Conservation (phyloP, 2,113 vertebrate species). For the Gymnocephalus cernua region DNA sequence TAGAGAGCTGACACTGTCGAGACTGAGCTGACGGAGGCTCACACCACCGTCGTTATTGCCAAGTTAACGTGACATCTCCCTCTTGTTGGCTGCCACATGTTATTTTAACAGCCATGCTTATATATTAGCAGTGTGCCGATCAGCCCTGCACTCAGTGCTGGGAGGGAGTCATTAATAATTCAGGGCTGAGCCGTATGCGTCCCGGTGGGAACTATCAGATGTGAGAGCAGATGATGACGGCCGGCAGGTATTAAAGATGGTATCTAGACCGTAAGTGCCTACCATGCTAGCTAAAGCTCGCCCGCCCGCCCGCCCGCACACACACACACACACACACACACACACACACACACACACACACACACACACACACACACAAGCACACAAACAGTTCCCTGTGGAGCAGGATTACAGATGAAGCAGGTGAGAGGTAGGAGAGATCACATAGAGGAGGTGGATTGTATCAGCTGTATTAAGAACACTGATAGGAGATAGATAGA, state of each 20-base stretch:
- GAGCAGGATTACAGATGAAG: slow-evolving; percentile 45
- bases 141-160: slow-evolving; percentile 7
- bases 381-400: slow-evolving; percentile 13
- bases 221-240: slow-evolving; percentile 63
- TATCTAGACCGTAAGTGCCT: slow-evolving; percentile 52
- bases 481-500: slow-evolving; percentile 54
- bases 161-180: slow-evolving; percentile 73
- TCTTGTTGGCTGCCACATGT: slow-evolving; percentile 64
- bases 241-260: slow-evolving; percentile 73
- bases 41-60: slow-evolving; percentile 28
- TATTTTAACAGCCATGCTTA: slow-evolving; percentile 70
- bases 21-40: neutral
- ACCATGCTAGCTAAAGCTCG: slow-evolving; percentile 13
- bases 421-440: slow-evolving; percentile 39
- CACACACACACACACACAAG: neutral
- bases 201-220: slow-evolving; percentile 71
- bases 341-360: neutral
- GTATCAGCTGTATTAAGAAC: slow-evolving; percentile 53
- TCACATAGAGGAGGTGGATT: slow-evolving; percentile 54
- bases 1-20: slow-evolving; percentile 19
- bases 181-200: slow-evolving; percentile 32
- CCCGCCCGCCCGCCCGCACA: neutral
- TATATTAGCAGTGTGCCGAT: slow-evolving; percentile 58
- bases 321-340: slow-evolving; percentile 15
- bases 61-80: slow-evolving; percentile 70